A percentile compares a stretch with the other conserved stretches of the same genome.
These are phyloP conservation scores for Calliscelio sp. DNA, from an alignment of 2,888 invertebrate genomes.

Conservation along the genomic window DNA sequence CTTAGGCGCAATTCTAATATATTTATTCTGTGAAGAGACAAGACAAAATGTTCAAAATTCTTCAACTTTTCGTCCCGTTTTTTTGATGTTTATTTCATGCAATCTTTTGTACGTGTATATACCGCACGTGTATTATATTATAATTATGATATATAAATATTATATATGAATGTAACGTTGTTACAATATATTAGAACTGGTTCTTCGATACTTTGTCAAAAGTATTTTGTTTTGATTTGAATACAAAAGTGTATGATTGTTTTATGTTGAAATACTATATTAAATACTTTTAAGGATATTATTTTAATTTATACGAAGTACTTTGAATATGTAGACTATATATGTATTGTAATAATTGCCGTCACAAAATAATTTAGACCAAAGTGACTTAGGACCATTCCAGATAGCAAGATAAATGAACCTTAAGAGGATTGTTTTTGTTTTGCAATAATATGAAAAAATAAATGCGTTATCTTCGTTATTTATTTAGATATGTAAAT, in stretches of 20 bases:
- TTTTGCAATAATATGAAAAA: background rate
- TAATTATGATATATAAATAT: slow-evolving; percentile 38
- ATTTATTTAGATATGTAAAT: slow-evolving; percentile 44
- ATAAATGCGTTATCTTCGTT: slow-evolving; percentile 15
- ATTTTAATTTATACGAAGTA: no score
- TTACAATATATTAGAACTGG: slow-evolving; percentile 24
- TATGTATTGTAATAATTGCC: no score
- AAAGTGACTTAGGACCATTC: slow-evolving; percentile 3
- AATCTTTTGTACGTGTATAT: slow-evolving; percentile 40
- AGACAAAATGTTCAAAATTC: background rate
- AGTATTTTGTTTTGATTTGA: background rate
- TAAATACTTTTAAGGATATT: no score
- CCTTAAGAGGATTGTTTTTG: background rate
- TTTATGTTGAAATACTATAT: no score
- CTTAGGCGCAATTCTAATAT: background rate
- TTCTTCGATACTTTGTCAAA: slow-evolving; percentile 10
- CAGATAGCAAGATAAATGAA: background rate
- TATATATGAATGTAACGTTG: slow-evolving; percentile 8
- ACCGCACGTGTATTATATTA: slow-evolving; percentile 41
- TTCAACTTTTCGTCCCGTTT: background rate
- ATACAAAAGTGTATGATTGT: no score
- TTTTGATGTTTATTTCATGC: slow-evolving; percentile 30
- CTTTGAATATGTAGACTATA: no score
- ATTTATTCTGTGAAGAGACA: background rate
- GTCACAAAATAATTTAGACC: no score